These are phyloP conservation scores for Plebejus argus DNA, from an alignment of 2,888 invertebrate genomes.

Conservation along the genomic window DNA sequence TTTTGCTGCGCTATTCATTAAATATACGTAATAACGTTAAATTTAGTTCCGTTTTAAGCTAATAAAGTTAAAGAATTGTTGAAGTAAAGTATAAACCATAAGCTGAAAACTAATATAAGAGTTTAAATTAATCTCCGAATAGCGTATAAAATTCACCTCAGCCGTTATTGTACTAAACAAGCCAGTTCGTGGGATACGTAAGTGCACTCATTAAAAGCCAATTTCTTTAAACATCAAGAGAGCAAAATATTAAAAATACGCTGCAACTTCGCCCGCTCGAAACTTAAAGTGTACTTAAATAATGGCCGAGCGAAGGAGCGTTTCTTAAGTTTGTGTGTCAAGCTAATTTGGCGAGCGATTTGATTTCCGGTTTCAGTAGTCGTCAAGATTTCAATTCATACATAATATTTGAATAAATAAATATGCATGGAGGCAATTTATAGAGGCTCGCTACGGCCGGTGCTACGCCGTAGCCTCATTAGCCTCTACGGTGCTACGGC, in stretches of 20 bases:
- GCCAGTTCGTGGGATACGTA: constrained; percentile 48
- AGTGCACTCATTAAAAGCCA: constrained; percentile 62
- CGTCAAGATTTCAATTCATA: constrained; percentile 78
- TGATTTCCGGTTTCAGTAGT: constrained; percentile 75
- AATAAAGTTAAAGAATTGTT: neutral
- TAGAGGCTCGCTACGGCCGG: constrained; percentile 64
- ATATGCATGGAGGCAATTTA: constrained; percentile 81
- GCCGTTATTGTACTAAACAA: constrained; percentile 31
- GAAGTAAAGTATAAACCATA: neutral
- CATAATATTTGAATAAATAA: constrained; percentile 80
- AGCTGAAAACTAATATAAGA: neutral
- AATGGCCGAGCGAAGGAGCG: constrained; percentile 49
- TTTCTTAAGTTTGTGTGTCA: constrained; percentile 54
- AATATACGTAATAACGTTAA: neutral
- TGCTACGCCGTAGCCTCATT: constrained; percentile 63
- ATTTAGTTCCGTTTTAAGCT: neutral
- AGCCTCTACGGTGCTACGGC: constrained; percentile 49
- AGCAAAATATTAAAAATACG: constrained; percentile 56
- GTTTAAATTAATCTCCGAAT: constrained; percentile 6
- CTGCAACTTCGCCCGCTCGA: constrained; percentile 47
- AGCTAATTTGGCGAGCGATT: constrained; percentile 72
- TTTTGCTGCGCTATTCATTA: neutral
- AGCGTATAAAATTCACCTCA: constrained; percentile 37
- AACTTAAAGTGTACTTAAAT: constrained; percentile 55
- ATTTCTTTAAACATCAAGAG: constrained; percentile 57